These are phyloP conservation scores for Perccottus glenii DNA, from an alignment of 2,113 vertebrate genomes.

Conservation along the genomic window DNA sequence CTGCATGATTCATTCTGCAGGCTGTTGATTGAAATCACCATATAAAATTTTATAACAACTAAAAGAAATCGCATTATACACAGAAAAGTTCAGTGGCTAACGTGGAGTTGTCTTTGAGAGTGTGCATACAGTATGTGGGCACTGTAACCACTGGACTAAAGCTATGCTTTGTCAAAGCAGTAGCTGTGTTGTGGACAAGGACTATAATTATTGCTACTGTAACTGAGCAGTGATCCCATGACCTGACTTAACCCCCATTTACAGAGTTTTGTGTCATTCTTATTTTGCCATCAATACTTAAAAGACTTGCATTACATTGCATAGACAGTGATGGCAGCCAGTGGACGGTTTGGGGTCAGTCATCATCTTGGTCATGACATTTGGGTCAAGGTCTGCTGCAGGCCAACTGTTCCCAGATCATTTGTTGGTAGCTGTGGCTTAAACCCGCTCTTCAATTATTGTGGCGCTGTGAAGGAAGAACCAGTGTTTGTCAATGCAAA, in stretches of 20 bases:
- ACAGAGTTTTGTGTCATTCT: conserved; percentile 9
- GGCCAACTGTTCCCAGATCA: conserved; percentile 43
- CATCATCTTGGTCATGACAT: conserved; percentile 54
- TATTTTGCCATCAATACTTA: background rate
- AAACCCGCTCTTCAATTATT: conserved; percentile 70
- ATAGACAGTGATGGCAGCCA: conserved; percentile 15
- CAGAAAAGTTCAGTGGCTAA: conserved; percentile 8
- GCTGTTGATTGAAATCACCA: conserved; percentile 25
- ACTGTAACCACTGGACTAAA: conserved; percentile 45
- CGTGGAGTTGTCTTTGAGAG: conserved; percentile 24
- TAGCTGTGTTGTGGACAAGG: conserved; percentile 42
- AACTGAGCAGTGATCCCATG: conserved; percentile 34
- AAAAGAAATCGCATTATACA: background rate
- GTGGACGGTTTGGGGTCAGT: conserved; percentile 43
- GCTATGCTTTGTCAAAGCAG: conserved; percentile 55
- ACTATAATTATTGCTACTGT: conserved; percentile 65
- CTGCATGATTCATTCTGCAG: background rate
- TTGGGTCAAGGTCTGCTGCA: conserved; percentile 59
- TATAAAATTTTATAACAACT: conserved; percentile 1
- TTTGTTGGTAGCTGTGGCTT: conserved; percentile 62
- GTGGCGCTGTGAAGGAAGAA: conserved; percentile 51
- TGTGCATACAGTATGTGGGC: conserved; percentile 47
- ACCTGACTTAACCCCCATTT: conserved; percentile 59
- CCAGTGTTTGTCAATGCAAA: conserved; percentile 36
- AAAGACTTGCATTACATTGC: background rate